Conservation (phyloP, 2,797 vertebrate species). For the Acridotheres tristis region DNA sequence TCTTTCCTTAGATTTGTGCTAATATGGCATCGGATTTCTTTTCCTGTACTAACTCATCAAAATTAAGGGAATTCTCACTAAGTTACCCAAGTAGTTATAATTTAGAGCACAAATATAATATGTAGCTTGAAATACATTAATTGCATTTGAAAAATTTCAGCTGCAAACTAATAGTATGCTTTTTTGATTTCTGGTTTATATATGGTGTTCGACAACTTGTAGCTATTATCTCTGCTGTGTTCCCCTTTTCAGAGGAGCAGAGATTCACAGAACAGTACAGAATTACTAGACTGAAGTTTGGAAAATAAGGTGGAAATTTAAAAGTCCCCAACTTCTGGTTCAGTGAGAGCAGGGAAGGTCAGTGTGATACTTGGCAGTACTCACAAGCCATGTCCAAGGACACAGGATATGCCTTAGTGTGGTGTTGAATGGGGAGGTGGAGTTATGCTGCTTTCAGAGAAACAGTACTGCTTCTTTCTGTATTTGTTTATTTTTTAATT, state of each 20-base stretch:
- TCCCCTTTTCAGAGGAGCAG: not conserved
- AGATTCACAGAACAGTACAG: not conserved
- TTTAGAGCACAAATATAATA: not conserved
- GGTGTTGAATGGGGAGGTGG: not conserved
- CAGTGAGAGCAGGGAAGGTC: not conserved
- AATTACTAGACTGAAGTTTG: not conserved
- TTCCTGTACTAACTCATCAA: not conserved
- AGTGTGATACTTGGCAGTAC: not conserved
- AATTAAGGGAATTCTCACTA: not conserved
- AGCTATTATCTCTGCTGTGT: not conserved
- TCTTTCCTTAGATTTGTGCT: not conserved
- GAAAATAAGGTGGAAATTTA: not conserved
- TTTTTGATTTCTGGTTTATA: not conserved
- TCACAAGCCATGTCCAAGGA: not conserved
- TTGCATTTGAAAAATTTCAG: not conserved
- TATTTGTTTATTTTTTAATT: not conserved
- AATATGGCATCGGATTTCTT: not conserved
- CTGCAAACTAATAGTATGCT: not conserved
- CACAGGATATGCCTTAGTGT: not conserved
- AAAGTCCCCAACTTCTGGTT: not conserved
- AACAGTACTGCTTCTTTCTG: not conserved
- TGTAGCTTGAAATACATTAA: not conserved
- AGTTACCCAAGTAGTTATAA: not conserved
- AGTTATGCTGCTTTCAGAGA: not conserved
- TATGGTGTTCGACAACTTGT: not conserved